Percentiles rank a stretch among this genome's conserved stretches.
Evolutionary conservation across 2,797 vertebrate genomes (phyloP).

Genomic region (Falco columbarius): DNA sequence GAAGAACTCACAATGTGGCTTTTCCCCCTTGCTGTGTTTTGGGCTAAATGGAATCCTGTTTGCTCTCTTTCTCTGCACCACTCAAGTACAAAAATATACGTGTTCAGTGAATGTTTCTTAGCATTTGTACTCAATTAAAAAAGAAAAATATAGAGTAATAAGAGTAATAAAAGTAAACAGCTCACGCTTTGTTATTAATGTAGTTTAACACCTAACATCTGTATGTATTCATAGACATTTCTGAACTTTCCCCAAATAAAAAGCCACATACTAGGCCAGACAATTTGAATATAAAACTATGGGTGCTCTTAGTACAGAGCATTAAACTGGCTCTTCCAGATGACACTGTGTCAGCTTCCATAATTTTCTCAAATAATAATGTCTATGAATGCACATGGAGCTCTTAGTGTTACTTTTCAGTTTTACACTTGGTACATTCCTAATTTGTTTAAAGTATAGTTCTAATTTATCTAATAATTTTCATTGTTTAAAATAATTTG

Average conservation of each 20-base stretch:
- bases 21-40: not conserved
- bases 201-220: not conserved
- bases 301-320: not conserved
- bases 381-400: not conserved
- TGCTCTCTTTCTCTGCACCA: not conserved
- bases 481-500: not conserved
- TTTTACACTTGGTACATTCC: not conserved
- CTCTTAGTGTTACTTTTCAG: not conserved
- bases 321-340: not conserved
- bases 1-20: not conserved
- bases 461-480: not conserved
- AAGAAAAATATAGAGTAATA: not conserved
- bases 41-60: not conserved
- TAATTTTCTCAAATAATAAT: not conserved
- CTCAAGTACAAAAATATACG: not conserved
- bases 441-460: not conserved
- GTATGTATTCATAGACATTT: not conserved
- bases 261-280: not conserved
- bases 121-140: not conserved
- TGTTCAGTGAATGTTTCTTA: not conserved
- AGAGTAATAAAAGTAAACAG: not conserved
- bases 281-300: not conserved
- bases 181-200: not conserved
- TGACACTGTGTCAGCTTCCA: not conserved
- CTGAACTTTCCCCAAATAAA: not conserved